A percentile compares a stretch with the other conserved stretches of the same genome.
phyloP scores from a whole-genome alignment of 2,113 vertebrate genomes.

The Columbina picui region DNA sequence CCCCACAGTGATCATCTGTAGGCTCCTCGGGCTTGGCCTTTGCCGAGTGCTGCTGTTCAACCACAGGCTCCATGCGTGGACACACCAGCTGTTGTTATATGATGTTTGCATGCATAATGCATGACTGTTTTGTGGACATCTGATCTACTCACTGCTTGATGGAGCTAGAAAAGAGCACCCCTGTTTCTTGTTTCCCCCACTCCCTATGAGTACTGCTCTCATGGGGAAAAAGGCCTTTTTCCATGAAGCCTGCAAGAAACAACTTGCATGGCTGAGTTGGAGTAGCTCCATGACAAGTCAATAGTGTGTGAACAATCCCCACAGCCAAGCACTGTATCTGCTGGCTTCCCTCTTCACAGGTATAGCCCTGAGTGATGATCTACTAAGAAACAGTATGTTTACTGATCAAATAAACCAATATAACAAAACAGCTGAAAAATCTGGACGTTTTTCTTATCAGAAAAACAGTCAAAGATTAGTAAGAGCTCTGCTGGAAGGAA shows the following conservation, averaged over 20 bases:
- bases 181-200: neutral
- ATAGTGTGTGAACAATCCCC: neutral
- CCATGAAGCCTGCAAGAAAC: neutral
- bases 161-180: neutral
- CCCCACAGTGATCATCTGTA: fast-evolving
- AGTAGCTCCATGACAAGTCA: neutral
- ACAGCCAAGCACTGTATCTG: neutral
- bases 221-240: neutral
- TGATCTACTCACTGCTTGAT: neutral
- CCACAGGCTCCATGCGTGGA: neutral
- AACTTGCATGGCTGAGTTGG: neutral
- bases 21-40: neutral
- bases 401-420: neutral
- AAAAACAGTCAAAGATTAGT: neutral
- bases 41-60: neutral
- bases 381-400: neutral
- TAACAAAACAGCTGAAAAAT: neutral
- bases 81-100: neutral
- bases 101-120: neutral
- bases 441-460: neutral
- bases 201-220: neutral
- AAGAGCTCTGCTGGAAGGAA: neutral
- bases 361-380: neutral
- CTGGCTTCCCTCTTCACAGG: neutral
- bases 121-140: neutral